phyloP scores from a whole-genome alignment of 2,888 invertebrate genomes.

The Laspeyria flexula region DNA sequence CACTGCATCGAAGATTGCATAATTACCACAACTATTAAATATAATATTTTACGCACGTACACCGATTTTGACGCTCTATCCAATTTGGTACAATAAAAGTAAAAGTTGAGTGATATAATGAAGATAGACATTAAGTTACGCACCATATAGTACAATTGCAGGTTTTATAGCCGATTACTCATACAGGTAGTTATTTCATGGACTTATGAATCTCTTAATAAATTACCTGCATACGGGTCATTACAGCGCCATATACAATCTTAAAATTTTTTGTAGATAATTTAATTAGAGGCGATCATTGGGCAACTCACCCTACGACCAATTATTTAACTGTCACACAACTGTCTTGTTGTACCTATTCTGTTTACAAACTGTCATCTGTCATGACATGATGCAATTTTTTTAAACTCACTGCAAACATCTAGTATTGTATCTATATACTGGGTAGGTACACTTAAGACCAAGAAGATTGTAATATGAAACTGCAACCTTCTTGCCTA shows the following conservation, averaged over 20 bases:
- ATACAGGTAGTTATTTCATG: neutral
- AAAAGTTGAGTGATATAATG: constrained; percentile 55
- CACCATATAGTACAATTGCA: constrained; percentile 13
- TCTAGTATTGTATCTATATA: too few species aligned
- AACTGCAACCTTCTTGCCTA: too few species aligned
- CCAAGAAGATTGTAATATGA: too few species aligned
- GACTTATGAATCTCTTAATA: neutral
- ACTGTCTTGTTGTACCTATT: too few species aligned
- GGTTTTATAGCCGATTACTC: constrained; percentile 12
- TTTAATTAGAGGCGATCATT: neutral
- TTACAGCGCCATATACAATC: neutral
- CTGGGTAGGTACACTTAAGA: too few species aligned
- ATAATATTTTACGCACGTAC: constrained; percentile 33
- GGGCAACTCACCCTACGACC: neutral
- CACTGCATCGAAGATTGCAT: constrained; percentile 16
- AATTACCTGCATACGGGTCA: neutral
- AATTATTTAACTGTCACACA: too few species aligned
- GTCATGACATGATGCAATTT: too few species aligned
- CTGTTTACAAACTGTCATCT: too few species aligned
- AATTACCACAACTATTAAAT: constrained; percentile 10
- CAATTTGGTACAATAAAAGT: constrained; percentile 48
- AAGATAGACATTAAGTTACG: constrained; percentile 46
- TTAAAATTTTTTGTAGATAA: neutral
- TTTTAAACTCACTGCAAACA: too few species aligned
- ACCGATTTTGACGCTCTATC: constrained; percentile 20